Evolutionary conservation across 2,888 invertebrate species (phyloP).

Genomic region (Ametastegia equiseti): DNA sequence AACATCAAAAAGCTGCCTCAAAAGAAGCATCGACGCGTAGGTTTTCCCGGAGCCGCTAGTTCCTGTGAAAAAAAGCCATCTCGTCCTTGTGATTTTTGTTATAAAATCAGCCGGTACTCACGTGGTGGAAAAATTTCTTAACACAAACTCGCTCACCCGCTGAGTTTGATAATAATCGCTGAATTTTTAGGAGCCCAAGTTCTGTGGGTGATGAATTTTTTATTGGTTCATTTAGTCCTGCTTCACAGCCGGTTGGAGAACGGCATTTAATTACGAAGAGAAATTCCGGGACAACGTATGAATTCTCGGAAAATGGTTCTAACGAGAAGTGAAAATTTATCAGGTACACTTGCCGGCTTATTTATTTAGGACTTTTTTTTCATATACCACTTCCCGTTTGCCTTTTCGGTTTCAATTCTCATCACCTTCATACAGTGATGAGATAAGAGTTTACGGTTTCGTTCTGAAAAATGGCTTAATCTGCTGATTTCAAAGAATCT

Average conservation of each 20-base stretch:
- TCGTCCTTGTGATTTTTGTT: not conserved
- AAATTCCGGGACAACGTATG: too few relatives aligned
- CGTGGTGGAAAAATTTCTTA: not conserved
- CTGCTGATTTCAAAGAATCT: too few relatives aligned
- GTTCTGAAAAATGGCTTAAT: too few relatives aligned
- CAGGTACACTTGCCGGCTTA: too few relatives aligned
- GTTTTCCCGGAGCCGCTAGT: slow-evolving; percentile 97
- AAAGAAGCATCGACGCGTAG: slow-evolving; percentile 92
- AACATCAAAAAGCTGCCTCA: slow-evolving; percentile 94
- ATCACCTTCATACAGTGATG: too few relatives aligned
- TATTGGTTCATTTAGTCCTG: not conserved
- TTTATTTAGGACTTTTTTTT: too few relatives aligned
- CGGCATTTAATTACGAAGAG: not conserved
- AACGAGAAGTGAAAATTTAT: too few relatives aligned
- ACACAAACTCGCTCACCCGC: not conserved
- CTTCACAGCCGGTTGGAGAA: not conserved
- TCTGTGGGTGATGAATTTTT: not conserved
- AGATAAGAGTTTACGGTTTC: too few relatives aligned
- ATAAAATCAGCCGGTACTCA: not conserved
- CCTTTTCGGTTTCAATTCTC: too few relatives aligned
- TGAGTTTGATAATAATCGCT: not conserved
- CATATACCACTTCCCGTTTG: too few relatives aligned
- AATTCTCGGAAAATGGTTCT: too few relatives aligned
- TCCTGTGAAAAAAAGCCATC: slow-evolving; percentile 76
- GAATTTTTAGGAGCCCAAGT: not conserved